Conservation (phyloP, 2,113 vertebrate genomes). For the Salvelinus sp. region DNA sequence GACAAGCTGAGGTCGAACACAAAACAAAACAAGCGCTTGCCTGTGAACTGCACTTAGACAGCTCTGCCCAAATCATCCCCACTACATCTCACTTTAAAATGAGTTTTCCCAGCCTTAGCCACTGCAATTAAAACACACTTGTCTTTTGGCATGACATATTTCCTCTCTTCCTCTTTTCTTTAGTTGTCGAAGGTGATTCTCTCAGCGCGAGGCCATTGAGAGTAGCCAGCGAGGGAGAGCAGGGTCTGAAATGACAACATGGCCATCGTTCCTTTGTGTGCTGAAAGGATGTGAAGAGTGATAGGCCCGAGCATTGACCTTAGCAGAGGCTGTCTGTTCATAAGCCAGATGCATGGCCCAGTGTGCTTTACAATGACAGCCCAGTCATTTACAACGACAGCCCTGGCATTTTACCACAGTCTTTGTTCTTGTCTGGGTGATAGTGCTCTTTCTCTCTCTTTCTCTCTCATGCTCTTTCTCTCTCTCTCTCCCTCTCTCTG, state of each 20-base stretch:
- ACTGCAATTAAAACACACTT: too few relatives aligned
- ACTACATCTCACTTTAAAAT: too few relatives aligned
- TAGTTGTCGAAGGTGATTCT: too few relatives aligned
- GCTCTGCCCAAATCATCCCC: too few relatives aligned
- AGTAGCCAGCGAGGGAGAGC: not conserved
- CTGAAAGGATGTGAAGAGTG: slow-evolving; percentile 22
- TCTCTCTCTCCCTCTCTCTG: too few relatives aligned
- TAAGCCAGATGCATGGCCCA: not conserved
- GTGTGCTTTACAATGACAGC: not conserved
- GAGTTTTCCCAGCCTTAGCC: too few relatives aligned
- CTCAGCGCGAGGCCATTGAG: too few relatives aligned
- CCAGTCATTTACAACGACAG: slow-evolving; percentile 30
- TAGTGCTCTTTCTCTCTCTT: not conserved
- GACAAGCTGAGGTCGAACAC: not conserved
- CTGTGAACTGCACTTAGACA: too few relatives aligned
- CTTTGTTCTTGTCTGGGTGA: too few relatives aligned
- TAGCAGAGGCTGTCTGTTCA: slow-evolving; percentile 21
- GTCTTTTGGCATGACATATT: too few relatives aligned
- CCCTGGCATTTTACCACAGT: not conserved
- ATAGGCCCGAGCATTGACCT: slow-evolving; percentile 20
- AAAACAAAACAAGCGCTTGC: not conserved
- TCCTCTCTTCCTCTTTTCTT: too few relatives aligned
- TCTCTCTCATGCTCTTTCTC: too few relatives aligned
- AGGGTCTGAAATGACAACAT: not conserved
- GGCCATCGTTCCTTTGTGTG: not conserved